A percentile compares a stretch with the other conserved stretches of the same genome.
phyloP scores from a whole-genome alignment of 2,888 invertebrate genomes.

The Polydrusus tereticollis region DNA sequence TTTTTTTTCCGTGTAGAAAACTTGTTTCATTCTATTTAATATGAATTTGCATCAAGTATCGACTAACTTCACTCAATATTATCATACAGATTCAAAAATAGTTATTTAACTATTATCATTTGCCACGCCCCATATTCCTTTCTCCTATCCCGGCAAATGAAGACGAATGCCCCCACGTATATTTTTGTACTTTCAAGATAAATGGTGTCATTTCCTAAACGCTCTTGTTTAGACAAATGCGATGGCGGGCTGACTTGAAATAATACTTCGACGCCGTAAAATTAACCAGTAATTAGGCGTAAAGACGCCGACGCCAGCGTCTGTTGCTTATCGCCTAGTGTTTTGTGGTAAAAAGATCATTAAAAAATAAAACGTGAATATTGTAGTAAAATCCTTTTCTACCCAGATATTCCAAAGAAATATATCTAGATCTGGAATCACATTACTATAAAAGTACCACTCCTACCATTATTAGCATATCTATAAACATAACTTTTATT shows the following conservation, averaged over 20 bases:
- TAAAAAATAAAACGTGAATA: neutral
- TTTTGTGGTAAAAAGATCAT: neutral
- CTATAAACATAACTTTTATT: neutral
- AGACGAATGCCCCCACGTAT: slow-evolving; percentile 22
- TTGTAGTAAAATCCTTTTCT: no score
- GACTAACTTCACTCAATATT: no score
- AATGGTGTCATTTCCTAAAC: slow-evolving; percentile 38
- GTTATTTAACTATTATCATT: no score
- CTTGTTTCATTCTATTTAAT: no score
- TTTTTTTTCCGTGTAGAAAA: no score
- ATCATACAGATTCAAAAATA: no score
- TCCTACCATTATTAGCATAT: no score
- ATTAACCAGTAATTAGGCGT: slow-evolving; percentile 58
- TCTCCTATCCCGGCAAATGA: slow-evolving; percentile 28
- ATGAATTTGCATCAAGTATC: no score
- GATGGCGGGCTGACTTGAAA: slow-evolving; percentile 46
- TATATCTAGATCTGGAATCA: no score
- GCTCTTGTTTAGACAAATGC: slow-evolving; percentile 41
- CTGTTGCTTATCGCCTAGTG: slow-evolving; percentile 17
- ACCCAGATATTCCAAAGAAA: no score
- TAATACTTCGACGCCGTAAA: slow-evolving; percentile 55
- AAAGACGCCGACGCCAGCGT: slow-evolving; percentile 55
- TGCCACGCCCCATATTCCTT: slow-evolving; percentile 1
- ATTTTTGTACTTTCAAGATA: slow-evolving; percentile 38
- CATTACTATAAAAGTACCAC: no score